These are phyloP conservation scores for Lytechinus variegatus DNA, from an alignment of 35 echinoderm and acorn worm genomes.

Conservation along the genomic window DNA sequence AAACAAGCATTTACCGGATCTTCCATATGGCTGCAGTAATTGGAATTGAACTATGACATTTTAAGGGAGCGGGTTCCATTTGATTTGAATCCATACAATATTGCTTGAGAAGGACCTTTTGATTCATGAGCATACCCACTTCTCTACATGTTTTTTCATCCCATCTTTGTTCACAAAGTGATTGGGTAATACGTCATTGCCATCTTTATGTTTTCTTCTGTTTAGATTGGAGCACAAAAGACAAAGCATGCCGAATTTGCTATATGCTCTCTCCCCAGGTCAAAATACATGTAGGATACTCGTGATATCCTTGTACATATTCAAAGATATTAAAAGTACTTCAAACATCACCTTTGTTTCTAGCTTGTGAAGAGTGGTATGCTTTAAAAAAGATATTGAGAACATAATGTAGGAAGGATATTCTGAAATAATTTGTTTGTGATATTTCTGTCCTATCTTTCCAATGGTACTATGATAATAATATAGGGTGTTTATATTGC, in stretches of 20 bases:
- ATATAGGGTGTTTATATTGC: too few species aligned
- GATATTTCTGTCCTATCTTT: too few species aligned
- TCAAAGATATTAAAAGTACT: too few species aligned
- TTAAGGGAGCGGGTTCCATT: slow-evolving; percentile 4
- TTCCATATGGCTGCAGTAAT: slow-evolving; percentile 24
- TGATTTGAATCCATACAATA: neutral
- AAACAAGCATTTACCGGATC: neutral
- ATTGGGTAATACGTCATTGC: neutral
- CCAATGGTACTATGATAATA: too few species aligned
- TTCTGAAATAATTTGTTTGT: too few species aligned
- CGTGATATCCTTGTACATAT: too few species aligned
- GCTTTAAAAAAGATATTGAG: too few species aligned
- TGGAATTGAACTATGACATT: slow-evolving; percentile 46
- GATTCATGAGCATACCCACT: neutral
- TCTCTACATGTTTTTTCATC: neutral
- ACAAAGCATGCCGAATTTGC: neutral
- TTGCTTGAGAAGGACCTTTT: slow-evolving; percentile 9
- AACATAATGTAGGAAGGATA: too few species aligned
- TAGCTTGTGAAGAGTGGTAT: too few species aligned
- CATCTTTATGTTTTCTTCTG: neutral
- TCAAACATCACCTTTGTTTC: too few species aligned
- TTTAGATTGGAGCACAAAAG: neutral
- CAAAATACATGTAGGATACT: too few species aligned
- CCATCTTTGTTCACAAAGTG: neutral
- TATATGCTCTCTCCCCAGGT: too few species aligned